Conservation (phyloP, 2,888 invertebrate species). For the Rotaria sp. region DNA sequence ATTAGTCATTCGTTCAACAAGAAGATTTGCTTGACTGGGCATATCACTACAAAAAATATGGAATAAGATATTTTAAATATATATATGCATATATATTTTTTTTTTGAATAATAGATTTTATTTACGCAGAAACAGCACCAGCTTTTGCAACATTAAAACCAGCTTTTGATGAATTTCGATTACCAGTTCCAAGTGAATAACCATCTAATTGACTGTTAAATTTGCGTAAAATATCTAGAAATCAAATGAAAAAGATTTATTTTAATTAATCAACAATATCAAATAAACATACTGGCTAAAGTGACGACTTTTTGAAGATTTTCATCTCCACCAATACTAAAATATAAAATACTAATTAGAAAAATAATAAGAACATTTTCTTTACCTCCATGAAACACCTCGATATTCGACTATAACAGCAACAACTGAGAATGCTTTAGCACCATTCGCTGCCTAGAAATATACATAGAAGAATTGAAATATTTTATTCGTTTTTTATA, state of each 20-base stretch:
- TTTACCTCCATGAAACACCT: constrained; percentile 48
- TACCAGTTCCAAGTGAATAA: constrained; percentile 46
- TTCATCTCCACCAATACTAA: constrained; percentile 48
- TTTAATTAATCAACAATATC: not conserved
- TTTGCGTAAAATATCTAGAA: constrained; percentile 48
- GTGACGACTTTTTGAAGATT: constrained; percentile 44
- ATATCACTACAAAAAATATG: constrained; percentile 42
- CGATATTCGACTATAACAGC: constrained; percentile 46
- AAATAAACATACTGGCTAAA: constrained; percentile 46
- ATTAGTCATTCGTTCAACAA: constrained; percentile 41
- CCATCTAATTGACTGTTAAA: constrained; percentile 49
- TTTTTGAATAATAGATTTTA: not conserved
- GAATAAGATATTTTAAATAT: not conserved
- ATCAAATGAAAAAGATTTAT: not conserved
- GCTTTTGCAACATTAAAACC: constrained; percentile 48
- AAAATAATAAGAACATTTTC: not conserved
- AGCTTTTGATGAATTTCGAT: constrained; percentile 41
- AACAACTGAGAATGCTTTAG: constrained; percentile 45
- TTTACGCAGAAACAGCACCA: constrained; percentile 44
- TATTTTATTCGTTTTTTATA: constrained; percentile 31
- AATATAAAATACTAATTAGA: constrained; percentile 29
- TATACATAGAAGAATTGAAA: no score
- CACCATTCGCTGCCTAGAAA: constrained; percentile 47
- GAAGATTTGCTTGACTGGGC: constrained; percentile 42
- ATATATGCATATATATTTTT: no score